Percentiles rank a stretch among this genome's conserved stretches.
Conservation (phyloP, 2,113 vertebrate genomes). For the Carlito syrichta region DNA sequence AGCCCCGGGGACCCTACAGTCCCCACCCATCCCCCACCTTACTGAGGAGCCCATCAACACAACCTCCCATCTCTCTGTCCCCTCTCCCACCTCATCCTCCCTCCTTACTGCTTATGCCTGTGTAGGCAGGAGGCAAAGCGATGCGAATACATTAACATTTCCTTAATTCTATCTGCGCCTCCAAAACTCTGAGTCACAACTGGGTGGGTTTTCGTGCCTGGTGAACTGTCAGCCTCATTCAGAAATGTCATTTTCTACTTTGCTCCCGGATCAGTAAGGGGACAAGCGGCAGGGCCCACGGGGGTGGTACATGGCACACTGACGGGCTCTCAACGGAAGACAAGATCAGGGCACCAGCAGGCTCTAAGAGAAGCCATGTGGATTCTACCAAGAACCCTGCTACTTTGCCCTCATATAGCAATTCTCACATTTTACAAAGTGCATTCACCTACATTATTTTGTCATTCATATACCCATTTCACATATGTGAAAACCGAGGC, state of each 20-base stretch:
- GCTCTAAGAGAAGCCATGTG: not conserved
- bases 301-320: not conserved
- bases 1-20: conserved; percentile 25
- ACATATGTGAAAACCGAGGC: not conserved
- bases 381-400: not conserved
- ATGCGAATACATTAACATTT: conserved; percentile 79
- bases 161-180: conserved; percentile 74
- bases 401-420: not conserved
- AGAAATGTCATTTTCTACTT: conserved; percentile 71
- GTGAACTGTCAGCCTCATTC: conserved; percentile 73
- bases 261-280: conserved; percentile 27
- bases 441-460: not conserved
- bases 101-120: conserved; percentile 35
- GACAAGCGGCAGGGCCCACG: not conserved
- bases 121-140: conserved; percentile 69
- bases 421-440: not conserved
- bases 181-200: conserved; percentile 75
- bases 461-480: not conserved
- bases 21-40: not conserved
- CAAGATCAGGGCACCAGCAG: not conserved
- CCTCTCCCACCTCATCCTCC: conserved; percentile 23
- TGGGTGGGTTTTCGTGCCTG: conserved; percentile 65
- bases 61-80: not conserved
- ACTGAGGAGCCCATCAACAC: not conserved
- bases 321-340: not conserved